Evolutionary conservation across 35 echinoderm and acorn worm species (phyloP).

Genomic region (Heliocidaris tuberculata): DNA sequence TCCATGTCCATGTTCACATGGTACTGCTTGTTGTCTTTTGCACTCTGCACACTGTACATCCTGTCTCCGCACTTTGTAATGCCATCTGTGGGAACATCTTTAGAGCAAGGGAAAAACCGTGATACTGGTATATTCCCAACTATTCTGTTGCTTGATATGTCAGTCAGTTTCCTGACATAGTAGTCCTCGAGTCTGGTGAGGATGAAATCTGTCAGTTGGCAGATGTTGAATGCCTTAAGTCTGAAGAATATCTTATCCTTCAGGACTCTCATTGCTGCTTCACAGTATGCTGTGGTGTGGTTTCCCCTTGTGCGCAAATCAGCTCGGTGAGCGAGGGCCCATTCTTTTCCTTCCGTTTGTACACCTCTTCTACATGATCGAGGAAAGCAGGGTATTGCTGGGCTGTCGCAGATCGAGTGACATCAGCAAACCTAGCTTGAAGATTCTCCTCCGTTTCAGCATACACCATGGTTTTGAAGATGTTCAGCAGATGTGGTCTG

Average conservation of each 20-base stretch:
- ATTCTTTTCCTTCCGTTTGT: constrained; percentile 41
- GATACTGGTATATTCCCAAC: neutral
- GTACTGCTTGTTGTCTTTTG: constrained; percentile 2
- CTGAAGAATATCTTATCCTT: constrained; percentile 62
- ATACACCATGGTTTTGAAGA: constrained; percentile 52
- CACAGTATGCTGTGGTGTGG: constrained; percentile 67
- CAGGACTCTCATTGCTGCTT: constrained; percentile 66
- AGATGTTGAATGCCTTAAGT: constrained; percentile 57
- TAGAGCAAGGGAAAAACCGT: neutral
- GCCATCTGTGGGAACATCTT: constrained; percentile 17
- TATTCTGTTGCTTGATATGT: constrained; percentile 4
- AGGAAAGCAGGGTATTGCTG: constrained; percentile 32
- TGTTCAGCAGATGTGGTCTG: too few relatives aligned
- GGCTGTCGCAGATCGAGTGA: neutral
- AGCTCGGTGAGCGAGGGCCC: constrained; percentile 44
- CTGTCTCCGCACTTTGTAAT: constrained; percentile 17
- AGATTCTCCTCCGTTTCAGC: neutral
- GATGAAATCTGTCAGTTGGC: constrained; percentile 66
- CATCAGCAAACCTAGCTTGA: neutral
- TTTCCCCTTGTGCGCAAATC: constrained; percentile 51
- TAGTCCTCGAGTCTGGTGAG: constrained; percentile 61
- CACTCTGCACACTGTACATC: constrained; percentile 23
- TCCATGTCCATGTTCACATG: constrained; percentile 42
- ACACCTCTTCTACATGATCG: constrained; percentile 4
- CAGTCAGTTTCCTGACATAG: constrained; percentile 42